Evolutionary conservation across 1,140 invertebrate species (phyloP).

Genomic region (Heliconius eleuchia): DNA sequence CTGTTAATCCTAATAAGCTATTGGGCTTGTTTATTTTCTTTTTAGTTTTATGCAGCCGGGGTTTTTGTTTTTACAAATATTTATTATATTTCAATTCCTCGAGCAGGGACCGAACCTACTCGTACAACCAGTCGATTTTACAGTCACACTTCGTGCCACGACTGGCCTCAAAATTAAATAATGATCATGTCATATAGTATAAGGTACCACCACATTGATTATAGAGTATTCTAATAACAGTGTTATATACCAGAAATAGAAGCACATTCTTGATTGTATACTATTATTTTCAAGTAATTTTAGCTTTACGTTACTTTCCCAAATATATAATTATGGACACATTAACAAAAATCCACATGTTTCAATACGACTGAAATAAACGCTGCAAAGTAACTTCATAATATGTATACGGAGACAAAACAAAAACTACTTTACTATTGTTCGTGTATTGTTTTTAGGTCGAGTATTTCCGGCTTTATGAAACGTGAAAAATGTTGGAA

Average conservation of each 20-base stretch:
- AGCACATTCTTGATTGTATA: not conserved
- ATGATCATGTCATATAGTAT: too few species aligned
- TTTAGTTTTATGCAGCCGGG: too few species aligned
- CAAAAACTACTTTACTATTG: constrained; percentile 32
- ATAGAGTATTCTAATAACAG: not conserved
- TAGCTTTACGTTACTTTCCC: not conserved
- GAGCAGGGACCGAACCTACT: too few species aligned
- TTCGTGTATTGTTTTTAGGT: constrained; percentile 28
- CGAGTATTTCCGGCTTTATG: constrained; percentile 27
- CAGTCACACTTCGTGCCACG: too few species aligned
- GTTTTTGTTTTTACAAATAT: too few species aligned
- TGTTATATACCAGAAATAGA: not conserved
- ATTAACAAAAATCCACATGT: constrained; percentile 15
- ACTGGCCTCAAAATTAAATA: too few species aligned
- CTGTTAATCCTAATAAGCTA: too few species aligned
- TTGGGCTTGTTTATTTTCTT: too few species aligned
- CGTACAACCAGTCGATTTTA: too few species aligned
- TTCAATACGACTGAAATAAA: constrained; percentile 28
- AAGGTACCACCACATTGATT: not conserved
- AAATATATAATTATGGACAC: not conserved
- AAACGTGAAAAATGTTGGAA: constrained; percentile 21
- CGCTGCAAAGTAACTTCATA: constrained; percentile 24
- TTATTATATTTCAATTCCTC: too few species aligned
- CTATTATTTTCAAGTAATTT: not conserved
- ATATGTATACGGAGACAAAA: constrained; percentile 26